phyloP scores from a whole-genome alignment of 1,140 invertebrate species.

The Ceratina calcarata region DNA sequence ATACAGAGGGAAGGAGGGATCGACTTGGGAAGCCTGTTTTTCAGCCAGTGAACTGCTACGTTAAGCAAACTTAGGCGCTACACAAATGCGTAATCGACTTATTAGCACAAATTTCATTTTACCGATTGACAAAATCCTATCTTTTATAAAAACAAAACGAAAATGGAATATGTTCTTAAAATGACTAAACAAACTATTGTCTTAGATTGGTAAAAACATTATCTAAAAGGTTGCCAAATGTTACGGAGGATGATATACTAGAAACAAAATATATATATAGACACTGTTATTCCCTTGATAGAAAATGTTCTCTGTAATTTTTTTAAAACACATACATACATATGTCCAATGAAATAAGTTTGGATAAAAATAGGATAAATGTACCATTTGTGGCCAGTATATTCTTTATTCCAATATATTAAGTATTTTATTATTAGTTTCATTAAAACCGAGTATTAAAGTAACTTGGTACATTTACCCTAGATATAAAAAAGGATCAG shows the following conservation, averaged over 20 bases:
- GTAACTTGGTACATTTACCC: no score
- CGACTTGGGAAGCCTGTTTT: constrained; percentile 35
- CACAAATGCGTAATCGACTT: constrained; percentile 20
- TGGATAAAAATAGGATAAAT: no score
- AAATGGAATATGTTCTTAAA: not conserved
- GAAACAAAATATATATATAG: not conserved
- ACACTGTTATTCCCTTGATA: no score
- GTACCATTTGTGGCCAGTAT: no score
- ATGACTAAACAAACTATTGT: not conserved
- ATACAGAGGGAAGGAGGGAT: constrained; percentile 17
- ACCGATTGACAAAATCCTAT: not conserved
- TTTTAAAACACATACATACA: no score
- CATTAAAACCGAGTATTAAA: no score
- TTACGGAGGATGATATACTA: not conserved
- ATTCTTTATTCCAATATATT: no score
- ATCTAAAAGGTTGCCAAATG: not conserved
- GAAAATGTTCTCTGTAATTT: no score
- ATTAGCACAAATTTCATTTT: not conserved
- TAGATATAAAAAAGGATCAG: no score
- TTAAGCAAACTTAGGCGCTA: constrained; percentile 30
- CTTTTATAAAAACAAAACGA: not conserved
- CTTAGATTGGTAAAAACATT: not conserved
- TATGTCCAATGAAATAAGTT: no score
- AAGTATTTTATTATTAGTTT: no score
- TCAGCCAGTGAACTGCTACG: constrained; percentile 1